phyloP scores from a whole-genome alignment of 2,113 vertebrate genomes.

The Empidonax traillii region DNA sequence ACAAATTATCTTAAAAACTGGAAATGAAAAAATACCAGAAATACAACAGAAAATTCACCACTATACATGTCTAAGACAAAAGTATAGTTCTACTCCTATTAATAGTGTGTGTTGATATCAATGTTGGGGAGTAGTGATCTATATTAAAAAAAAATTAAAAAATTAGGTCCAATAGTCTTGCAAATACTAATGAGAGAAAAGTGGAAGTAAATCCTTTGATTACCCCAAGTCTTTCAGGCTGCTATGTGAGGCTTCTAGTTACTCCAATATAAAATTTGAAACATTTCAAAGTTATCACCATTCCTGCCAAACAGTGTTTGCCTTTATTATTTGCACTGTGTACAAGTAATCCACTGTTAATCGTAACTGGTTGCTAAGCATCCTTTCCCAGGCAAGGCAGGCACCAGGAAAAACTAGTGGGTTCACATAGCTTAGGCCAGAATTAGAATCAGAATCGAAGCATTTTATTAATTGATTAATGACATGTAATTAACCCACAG shows the following conservation, averaged over 20 bases:
- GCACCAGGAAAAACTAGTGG: neutral
- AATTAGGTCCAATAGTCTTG: neutral
- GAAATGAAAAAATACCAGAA: neutral
- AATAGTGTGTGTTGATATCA: neutral
- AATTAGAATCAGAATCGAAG: neutral
- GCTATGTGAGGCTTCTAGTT: neutral
- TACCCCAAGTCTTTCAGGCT: neutral
- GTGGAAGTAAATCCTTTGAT: neutral
- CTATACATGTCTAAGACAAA: neutral
- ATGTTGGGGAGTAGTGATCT: neutral
- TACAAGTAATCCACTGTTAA: neutral
- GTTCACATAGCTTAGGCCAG: neutral
- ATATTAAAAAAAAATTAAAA: neutral
- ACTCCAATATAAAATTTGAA: neutral
- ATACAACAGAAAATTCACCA: neutral
- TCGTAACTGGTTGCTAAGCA: neutral
- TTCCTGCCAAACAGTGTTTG: neutral
- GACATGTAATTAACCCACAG: neutral
- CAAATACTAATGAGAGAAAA: neutral
- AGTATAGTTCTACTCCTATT: neutral
- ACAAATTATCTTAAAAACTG: neutral
- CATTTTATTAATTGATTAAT: constrained; percentile 24
- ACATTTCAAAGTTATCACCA: neutral
- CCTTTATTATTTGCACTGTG: neutral
- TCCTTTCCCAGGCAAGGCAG: neutral